phyloP scores from a whole-genome alignment of 2,797 vertebrate genomes.

The Nasua narica region DNA sequence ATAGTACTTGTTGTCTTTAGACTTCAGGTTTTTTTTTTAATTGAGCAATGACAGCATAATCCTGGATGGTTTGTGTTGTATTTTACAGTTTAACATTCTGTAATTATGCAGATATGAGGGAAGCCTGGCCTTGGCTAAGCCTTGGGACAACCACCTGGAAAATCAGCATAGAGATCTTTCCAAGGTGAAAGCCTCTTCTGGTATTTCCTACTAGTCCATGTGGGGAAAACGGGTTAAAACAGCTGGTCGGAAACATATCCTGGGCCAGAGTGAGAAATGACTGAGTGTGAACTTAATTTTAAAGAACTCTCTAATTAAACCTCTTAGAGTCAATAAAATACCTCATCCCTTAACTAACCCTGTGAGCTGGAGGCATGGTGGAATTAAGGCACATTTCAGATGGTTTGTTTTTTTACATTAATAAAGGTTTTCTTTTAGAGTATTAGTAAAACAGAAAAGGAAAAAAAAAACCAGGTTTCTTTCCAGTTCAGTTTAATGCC shows the following conservation, averaged over 20 bases:
- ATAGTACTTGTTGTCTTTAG: not conserved
- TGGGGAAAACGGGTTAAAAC: slow-evolving; percentile 58
- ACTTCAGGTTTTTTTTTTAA: slow-evolving; percentile 23
- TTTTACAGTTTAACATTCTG: slow-evolving; percentile 32
- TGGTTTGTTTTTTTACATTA: slow-evolving; percentile 33
- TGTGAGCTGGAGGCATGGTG: not conserved
- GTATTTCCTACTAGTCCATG: slow-evolving; percentile 61
- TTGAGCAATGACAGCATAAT: not conserved
- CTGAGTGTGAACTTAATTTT: slow-evolving; percentile 61
- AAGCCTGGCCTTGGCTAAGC: slow-evolving; percentile 23
- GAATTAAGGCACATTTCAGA: slow-evolving; percentile 47
- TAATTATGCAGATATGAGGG: slow-evolving; percentile 33
- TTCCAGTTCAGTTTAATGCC: slow-evolving; percentile 30
- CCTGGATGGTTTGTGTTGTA: not conserved
- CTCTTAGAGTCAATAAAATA: slow-evolving; percentile 46
- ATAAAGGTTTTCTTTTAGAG: slow-evolving; percentile 35
- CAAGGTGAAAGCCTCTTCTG: slow-evolving; percentile 24
- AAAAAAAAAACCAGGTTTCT: not conserved
- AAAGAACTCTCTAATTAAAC: slow-evolving; percentile 60
- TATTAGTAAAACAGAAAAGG: slow-evolving; percentile 37
- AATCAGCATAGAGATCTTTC: slow-evolving; percentile 44
- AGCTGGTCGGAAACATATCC: slow-evolving; percentile 57
- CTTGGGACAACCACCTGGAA: slow-evolving; percentile 70
- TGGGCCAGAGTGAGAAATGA: slow-evolving; percentile 54
- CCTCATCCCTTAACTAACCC: slow-evolving; percentile 38